Evolutionary conservation across 1,140 invertebrate species (phyloP).

Genomic region (Meloidogyne hapla): DNA sequence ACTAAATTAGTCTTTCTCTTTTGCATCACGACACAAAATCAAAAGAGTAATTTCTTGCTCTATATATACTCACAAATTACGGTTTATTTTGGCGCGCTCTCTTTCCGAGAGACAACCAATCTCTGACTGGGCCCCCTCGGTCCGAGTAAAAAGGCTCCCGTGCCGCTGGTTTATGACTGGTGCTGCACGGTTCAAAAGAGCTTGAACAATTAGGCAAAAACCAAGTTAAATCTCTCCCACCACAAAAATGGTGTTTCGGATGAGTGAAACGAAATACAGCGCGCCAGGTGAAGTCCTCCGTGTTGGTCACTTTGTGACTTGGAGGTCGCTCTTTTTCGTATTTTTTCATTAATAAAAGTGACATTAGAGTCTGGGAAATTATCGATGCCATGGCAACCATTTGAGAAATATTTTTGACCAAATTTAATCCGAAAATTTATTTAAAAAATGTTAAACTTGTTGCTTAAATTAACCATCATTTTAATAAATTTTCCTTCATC

Average conservation of each 20-base stretch:
- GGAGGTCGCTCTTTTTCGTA: not conserved
- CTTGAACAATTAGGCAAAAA: not conserved
- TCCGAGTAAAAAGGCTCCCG: not conserved
- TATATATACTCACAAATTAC: not conserved
- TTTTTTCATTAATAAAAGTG: too few relatives aligned
- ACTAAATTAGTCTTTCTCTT: not conserved
- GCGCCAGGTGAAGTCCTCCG: not conserved
- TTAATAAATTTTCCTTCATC: not conserved
- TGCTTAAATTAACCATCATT: not conserved
- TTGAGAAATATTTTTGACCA: too few relatives aligned
- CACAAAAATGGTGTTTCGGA: constrained; percentile 2
- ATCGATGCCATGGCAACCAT: not conserved
- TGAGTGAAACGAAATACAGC: not conserved
- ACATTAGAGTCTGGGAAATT: not conserved
- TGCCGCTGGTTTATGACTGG: not conserved
- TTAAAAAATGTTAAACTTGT: not conserved
- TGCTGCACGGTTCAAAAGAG: not conserved
- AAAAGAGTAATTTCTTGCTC: not conserved
- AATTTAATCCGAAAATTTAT: too few relatives aligned
- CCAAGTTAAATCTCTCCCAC: not conserved
- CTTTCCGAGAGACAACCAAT: constrained; percentile 2
- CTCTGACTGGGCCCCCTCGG: not conserved
- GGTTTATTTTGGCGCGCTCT: not conserved
- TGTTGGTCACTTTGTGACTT: not conserved
- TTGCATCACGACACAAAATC: not conserved